Evolutionary conservation across 2,888 invertebrate genomes (phyloP).

Genomic region (Teleogryllus oceanicus): DNA sequence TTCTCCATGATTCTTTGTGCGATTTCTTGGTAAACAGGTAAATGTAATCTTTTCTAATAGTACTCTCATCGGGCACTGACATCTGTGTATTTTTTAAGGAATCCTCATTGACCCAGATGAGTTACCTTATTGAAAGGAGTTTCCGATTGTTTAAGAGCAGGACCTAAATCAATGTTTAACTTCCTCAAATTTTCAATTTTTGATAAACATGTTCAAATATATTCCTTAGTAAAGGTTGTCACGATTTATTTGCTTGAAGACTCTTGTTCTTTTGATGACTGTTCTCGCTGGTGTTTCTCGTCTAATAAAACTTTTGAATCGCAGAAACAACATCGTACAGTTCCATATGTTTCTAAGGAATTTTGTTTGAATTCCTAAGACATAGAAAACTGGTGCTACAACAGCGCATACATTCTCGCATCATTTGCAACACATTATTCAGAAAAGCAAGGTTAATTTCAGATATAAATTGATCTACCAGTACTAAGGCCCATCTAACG

Average conservation of each 20-base stretch:
- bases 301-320: neutral
- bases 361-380: neutral
- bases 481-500: too few relatives aligned
- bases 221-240: neutral
- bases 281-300: neutral
- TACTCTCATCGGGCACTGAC: neutral
- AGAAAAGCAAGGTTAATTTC: too few relatives aligned
- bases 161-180: neutral
- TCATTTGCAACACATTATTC: too few relatives aligned
- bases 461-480: too few relatives aligned
- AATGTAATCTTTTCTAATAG: neutral
- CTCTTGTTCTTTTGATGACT: neutral
- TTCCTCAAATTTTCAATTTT: neutral
- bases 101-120: neutral
- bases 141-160: neutral
- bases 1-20: neutral
- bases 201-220: neutral
- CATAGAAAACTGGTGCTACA: too few relatives aligned
- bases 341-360: neutral
- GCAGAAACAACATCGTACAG: neutral
- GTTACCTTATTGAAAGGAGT: neutral
- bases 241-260: neutral
- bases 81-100: neutral
- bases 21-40: neutral
- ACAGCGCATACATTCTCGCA: too few relatives aligned